Conservation (phyloP, 2,113 vertebrate genomes). For the Harpagus bidentatus region DNA sequence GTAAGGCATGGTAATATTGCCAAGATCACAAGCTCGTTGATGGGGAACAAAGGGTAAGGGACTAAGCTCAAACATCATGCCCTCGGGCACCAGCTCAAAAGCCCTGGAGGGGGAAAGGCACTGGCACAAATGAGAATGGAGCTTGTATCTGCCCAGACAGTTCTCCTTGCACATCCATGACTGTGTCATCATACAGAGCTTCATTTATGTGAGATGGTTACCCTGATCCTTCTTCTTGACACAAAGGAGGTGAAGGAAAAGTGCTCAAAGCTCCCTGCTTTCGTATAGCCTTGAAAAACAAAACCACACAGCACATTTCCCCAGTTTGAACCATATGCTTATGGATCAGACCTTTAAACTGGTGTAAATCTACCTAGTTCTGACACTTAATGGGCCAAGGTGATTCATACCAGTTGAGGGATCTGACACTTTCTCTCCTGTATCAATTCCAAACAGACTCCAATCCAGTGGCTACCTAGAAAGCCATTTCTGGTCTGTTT, state of each 20-base stretch:
- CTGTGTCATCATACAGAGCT: neutral
- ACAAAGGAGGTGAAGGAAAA: neutral
- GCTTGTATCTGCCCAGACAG: neutral
- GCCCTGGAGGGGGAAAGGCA: neutral
- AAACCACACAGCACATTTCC: neutral
- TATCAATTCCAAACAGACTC: neutral
- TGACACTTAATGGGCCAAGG: neutral
- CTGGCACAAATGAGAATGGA: neutral
- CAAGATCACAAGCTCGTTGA: neutral
- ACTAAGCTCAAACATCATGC: neutral
- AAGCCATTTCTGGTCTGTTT: conserved; percentile 2
- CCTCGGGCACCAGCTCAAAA: neutral
- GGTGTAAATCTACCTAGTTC: neutral
- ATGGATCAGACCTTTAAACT: neutral
- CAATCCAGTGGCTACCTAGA: conserved; percentile 5
- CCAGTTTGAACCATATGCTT: neutral
- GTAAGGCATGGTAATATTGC: neutral
- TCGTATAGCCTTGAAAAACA: neutral
- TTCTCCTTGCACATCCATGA: neutral
- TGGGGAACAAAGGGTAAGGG: neutral
- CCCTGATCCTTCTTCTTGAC: neutral
- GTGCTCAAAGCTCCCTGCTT: neutral
- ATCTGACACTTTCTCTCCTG: neutral
- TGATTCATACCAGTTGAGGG: neutral
- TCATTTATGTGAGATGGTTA: neutral